These are phyloP conservation scores for Junonia oenone DNA, from an alignment of 2,888 invertebrate genomes.

Conservation along the genomic window DNA sequence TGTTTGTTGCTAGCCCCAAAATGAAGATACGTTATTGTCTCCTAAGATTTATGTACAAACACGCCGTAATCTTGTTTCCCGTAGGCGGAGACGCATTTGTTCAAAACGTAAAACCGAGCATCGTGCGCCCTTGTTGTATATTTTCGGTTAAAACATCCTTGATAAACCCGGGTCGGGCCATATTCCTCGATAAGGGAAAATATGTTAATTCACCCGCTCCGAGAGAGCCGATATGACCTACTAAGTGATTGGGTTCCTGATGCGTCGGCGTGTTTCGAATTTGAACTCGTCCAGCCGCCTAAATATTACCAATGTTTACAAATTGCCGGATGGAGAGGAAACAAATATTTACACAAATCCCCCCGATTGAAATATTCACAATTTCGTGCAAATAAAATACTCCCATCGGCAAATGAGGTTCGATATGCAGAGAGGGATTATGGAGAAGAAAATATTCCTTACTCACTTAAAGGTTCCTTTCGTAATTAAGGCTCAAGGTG, in stretches of 20 bases:
- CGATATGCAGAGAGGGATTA: slow-evolving; percentile 38
- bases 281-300: slow-evolving; percentile 49
- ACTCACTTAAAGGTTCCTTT: slow-evolving; percentile 20
- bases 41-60: slow-evolving; percentile 70
- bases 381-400: slow-evolving; percentile 18
- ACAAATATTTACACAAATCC: slow-evolving; percentile 42
- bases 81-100: slow-evolving; percentile 74
- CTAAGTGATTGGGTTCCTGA: slow-evolving; percentile 76
- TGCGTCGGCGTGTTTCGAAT: slow-evolving; percentile 68
- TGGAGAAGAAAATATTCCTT: slow-evolving; percentile 16
- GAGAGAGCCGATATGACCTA: slow-evolving; percentile 69
- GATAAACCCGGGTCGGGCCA: slow-evolving; percentile 65
- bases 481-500: slow-evolving; percentile 34
- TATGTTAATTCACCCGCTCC: slow-evolving; percentile 71
- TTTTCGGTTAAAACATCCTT: slow-evolving; percentile 65
- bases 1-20: slow-evolving; percentile 66
- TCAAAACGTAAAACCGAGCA: slow-evolving; percentile 44
- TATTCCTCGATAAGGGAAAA: slow-evolving; percentile 74
- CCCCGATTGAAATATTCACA: slow-evolving; percentile 50
- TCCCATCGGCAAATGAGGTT: slow-evolving; percentile 39
- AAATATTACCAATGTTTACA: slow-evolving; percentile 69
- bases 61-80: slow-evolving; percentile 66
- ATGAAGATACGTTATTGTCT: slow-evolving; percentile 61
- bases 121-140: slow-evolving; percentile 57
- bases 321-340: slow-evolving; percentile 55